Conservation (phyloP, 2,888 invertebrate species). For the Alcis repandata region DNA sequence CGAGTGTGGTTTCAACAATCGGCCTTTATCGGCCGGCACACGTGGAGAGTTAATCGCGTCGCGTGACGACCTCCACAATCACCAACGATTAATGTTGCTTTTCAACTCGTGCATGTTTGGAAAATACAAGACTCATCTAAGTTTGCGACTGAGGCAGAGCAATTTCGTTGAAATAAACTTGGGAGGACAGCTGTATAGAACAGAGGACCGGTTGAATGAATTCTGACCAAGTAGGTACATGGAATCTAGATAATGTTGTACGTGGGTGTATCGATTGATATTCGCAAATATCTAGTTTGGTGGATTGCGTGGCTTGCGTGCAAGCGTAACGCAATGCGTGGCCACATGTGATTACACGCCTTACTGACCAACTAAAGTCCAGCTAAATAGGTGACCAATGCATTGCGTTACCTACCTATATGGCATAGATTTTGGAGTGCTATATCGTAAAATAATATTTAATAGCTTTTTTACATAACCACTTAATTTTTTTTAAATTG, state of each 20-base stretch:
- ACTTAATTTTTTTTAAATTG: too few species aligned
- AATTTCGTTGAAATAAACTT: slow-evolving; percentile 13
- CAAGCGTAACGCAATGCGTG: slow-evolving; percentile 68
- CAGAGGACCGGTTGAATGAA: slow-evolving; percentile 20
- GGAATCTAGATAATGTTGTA: slow-evolving; percentile 5
- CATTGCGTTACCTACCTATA: background rate
- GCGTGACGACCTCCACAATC: slow-evolving; percentile 50
- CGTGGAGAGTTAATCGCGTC: slow-evolving; percentile 67
- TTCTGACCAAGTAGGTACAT: background rate
- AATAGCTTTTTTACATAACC: too few species aligned
- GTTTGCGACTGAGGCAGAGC: slow-evolving; percentile 19
- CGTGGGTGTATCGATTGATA: slow-evolving; percentile 39
- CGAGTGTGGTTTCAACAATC: slow-evolving; percentile 46
- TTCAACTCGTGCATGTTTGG: slow-evolving; percentile 24
- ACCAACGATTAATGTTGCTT: slow-evolving; percentile 34
- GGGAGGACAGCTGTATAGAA: slow-evolving; percentile 14
- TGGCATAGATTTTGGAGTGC: background rate
- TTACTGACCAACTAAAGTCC: slow-evolving; percentile 74
- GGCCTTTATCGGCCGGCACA: slow-evolving; percentile 70
- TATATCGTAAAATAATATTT: background rate
- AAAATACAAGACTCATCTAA: slow-evolving; percentile 24
- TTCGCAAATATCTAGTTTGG: slow-evolving; percentile 47
- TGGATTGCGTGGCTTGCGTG: slow-evolving; percentile 64
- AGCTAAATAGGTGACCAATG: slow-evolving; percentile 59
- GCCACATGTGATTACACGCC: slow-evolving; percentile 76